A percentile compares a stretch with the other conserved stretches of the same genome.
These are phyloP conservation scores for Monochamus saltuarius DNA, from an alignment of 1,140 invertebrate genomes.

Conservation along the genomic window DNA sequence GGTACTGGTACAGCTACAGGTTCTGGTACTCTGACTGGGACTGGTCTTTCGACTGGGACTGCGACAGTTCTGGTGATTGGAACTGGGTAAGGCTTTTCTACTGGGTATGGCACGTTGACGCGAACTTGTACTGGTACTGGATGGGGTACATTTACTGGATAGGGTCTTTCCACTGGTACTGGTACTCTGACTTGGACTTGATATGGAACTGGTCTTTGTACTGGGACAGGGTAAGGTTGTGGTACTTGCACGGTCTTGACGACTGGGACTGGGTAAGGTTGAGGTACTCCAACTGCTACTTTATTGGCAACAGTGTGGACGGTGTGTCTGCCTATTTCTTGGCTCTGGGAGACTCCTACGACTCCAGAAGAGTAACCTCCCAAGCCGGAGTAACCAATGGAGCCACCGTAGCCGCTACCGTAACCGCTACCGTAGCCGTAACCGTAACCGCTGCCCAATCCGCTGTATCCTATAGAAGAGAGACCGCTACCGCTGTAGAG, in stretches of 20 bases:
- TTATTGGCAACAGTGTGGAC: slow-evolving; percentile 30
- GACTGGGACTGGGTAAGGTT: slow-evolving; percentile 33
- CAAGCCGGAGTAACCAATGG: neutral
- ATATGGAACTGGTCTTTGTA: slow-evolving; percentile 33
- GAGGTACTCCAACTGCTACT: slow-evolving; percentile 44
- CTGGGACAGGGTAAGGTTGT: slow-evolving; percentile 25
- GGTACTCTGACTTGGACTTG: slow-evolving; percentile 43
- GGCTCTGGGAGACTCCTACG: neutral
- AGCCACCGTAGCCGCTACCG: neutral
- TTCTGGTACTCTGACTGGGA: slow-evolving; percentile 48
- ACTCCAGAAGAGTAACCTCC: neutral
- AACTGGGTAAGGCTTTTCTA: slow-evolving; percentile 40
- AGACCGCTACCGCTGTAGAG: neutral
- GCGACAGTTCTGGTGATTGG: slow-evolving; percentile 40
- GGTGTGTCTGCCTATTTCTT: slow-evolving; percentile 32
- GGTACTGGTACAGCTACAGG: slow-evolving; percentile 45
- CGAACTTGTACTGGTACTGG: slow-evolving; percentile 44
- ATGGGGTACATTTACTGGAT: slow-evolving; percentile 11
- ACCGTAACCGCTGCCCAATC: no score
- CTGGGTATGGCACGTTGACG: slow-evolving; percentile 44
- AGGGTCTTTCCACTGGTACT: slow-evolving; percentile 37
- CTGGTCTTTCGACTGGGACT: slow-evolving; percentile 46
- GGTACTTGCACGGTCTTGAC: slow-evolving; percentile 37
- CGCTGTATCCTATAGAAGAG: no score
- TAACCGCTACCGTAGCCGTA: neutral